These are phyloP conservation scores for Andricus quercusramuli DNA, from an alignment of 2,888 invertebrate species.

Conservation along the genomic window DNA sequence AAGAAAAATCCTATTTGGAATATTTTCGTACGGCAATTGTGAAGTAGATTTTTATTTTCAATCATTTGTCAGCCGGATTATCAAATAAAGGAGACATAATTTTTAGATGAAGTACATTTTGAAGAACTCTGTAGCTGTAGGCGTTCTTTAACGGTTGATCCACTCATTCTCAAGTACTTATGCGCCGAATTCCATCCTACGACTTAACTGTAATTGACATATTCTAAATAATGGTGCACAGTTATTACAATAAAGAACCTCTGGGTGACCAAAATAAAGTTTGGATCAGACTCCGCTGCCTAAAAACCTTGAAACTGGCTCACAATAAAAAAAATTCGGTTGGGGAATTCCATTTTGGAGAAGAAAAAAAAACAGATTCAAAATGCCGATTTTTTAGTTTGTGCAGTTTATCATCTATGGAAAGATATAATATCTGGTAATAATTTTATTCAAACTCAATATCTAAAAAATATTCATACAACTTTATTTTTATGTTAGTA, in stretches of 20 bases:
- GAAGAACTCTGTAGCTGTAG: neutral
- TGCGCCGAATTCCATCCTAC: neutral
- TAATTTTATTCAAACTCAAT: too few relatives aligned
- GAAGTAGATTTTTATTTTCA: too few relatives aligned
- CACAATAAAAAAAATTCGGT: neutral
- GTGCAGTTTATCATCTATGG: too few relatives aligned
- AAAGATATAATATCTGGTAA: too few relatives aligned
- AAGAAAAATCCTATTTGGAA: too few relatives aligned
- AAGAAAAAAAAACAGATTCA: neutral
- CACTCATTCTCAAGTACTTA: neutral
- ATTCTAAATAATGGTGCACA: neutral
- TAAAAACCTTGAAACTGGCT: neutral
- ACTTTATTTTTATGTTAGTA: too few relatives aligned
- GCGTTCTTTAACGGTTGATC: neutral
- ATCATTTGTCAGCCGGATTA: too few relatives aligned
- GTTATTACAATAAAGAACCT: neutral
- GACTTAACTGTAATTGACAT: neutral
- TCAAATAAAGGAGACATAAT: too few relatives aligned
- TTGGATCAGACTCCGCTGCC: neutral
- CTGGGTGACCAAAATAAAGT: neutral
- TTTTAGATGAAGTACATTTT: too few relatives aligned
- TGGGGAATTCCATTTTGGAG: neutral
- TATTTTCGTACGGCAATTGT: too few relatives aligned
- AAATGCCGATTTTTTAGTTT: too few relatives aligned
- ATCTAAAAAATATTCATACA: too few relatives aligned